Evolutionary conservation across 2,888 invertebrate species (phyloP), one percentile per base, ranked within the genome.

Genomic region (Drosophila vallismaia): DNA sequence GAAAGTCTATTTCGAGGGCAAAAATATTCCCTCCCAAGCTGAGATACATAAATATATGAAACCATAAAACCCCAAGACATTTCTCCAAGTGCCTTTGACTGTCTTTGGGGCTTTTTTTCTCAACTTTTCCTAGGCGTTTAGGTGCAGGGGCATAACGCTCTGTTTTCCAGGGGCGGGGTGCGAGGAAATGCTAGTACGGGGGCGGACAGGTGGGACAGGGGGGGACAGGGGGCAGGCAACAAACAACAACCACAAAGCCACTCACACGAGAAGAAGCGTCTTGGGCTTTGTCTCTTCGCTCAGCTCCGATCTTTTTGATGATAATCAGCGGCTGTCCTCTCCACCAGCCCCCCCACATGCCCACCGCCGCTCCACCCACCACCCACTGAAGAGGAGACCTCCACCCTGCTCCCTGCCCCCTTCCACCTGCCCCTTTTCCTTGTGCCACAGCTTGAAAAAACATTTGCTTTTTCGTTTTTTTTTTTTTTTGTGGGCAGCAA

Each of bases 401-500:
- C 2, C 19, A 19, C 19, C 19, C 19, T 19, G 19, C 19, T 2
- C 19, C 19, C n/a, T 8, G 10, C 26, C 10, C 14, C 10, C 12
- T 19, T 5, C 14, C 6, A 8, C 44, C 24, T 19, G 1, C 10
- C 50, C n/a, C 62, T 38, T 45, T 67, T 52, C 55, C 59, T 44
- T 31, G 31, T 46, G 51, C n/a, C n/a, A 0, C n/a, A 8, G 44
- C 42, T 31, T 31, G 28, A 63, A 26, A 54, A 63, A 63, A 62
- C 56, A 71, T 55, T 55, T 72, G 69, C 64, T 69, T 59, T 36
- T 56, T 50, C 58, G 73, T 75, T 89, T 90, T 42, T 12, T 42
- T 14, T 19, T 19, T 14, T 44, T 89, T 62, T 48, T 91, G 64
- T 90, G 91, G 91, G 90, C 91, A 91, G 90, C 86, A 71, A 91